Conservation (phyloP, 2,113 vertebrate species). For the Euleptes europaea region DNA sequence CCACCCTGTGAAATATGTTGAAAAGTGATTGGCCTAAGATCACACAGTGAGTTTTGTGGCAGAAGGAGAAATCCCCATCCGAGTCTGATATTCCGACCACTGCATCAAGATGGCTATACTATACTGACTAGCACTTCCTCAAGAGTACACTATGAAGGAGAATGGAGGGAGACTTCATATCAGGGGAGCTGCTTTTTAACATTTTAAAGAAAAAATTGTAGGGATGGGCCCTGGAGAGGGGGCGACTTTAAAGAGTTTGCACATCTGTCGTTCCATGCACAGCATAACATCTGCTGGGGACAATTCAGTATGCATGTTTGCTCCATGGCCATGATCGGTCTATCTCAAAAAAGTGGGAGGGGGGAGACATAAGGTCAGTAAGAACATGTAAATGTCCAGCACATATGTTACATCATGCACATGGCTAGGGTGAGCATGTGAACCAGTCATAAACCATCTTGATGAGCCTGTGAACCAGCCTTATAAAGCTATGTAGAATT, state of each 20-base stretch:
- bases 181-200: too few species aligned
- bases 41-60: too few species aligned
- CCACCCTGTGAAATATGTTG: too few species aligned
- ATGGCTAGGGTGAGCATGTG: neutral
- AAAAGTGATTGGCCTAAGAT: too few species aligned
- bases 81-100: too few species aligned
- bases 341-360: neutral
- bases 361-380: neutral
- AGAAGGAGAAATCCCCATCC: too few species aligned
- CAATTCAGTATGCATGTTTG: neutral
- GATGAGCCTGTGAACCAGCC: neutral
- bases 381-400: neutral
- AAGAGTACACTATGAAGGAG: too few species aligned
- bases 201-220: neutral
- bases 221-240: too few species aligned
- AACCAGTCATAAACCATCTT: neutral
- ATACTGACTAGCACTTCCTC: too few species aligned
- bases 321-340: neutral
- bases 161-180: too few species aligned
- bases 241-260: neutral
- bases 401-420: neutral
- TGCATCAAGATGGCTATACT: too few species aligned
- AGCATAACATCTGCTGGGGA: neutral
- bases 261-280: neutral
- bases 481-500: neutral